A percentile compares a stretch with the other conserved stretches of the same genome.
phyloP scores from a whole-genome alignment of 2,797 vertebrate species.

The Peromyscus eremicus region DNA sequence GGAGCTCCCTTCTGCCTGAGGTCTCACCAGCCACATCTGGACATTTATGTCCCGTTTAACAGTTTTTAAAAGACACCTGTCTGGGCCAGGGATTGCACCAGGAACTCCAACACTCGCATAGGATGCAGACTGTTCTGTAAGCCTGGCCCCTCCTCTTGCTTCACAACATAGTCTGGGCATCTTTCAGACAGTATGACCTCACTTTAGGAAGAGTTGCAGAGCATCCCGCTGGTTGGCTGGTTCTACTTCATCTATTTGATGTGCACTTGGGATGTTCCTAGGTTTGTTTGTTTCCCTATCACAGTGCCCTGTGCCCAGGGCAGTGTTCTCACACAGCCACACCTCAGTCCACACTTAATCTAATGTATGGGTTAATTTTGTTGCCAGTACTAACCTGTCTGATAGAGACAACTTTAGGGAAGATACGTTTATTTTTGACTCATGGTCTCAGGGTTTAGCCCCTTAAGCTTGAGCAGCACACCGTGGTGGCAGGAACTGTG shows the following conservation, averaged over 20 bases:
- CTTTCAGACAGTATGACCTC: background rate
- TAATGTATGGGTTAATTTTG: background rate
- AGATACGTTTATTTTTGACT: background rate
- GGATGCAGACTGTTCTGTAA: background rate
- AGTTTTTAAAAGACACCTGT: background rate
- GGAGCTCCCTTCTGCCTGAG: background rate
- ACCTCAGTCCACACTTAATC: background rate
- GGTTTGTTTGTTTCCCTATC: background rate
- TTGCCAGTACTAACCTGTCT: background rate
- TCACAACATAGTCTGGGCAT: background rate
- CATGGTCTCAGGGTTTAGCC: background rate
- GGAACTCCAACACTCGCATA: background rate
- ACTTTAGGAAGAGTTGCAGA: background rate
- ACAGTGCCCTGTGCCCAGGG: background rate
- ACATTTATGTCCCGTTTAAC: background rate
- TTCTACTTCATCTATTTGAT: background rate
- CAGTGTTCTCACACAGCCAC: background rate
- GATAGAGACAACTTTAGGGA: background rate
- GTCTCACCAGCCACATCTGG: background rate
- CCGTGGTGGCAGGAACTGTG: background rate
- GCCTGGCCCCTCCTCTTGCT: background rate
- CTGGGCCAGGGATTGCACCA: background rate
- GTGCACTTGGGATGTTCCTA: background rate
- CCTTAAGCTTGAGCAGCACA: background rate
- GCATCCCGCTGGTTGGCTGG: background rate